Base-by-base conservation (phyloP, 1,140 invertebrate genomes). In the Dermatophagoides farinae region DNA sequence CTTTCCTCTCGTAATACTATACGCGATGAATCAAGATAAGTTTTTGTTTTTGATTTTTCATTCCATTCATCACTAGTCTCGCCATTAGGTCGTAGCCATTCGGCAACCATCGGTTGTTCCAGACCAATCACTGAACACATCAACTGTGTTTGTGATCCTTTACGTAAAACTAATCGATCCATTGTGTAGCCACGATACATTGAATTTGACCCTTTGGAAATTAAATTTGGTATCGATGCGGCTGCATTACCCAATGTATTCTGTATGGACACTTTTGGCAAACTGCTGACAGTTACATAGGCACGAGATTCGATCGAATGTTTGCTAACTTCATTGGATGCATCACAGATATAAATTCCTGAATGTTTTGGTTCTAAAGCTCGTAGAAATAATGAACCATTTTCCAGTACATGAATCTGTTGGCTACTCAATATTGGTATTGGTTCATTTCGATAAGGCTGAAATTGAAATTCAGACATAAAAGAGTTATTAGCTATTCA, bases 21-120 rank as follows among this genome's bases (percentile, higher is more conserved):
- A 16, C 57, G 38, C 10, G 22, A 25, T 41, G 50, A 11, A 18
- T 18, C 10, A 12, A 9, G 14, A 43, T 20, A 22, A n/a, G 12
- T 9, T n/a, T 10, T 20, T 31, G 22, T 46, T 44, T 23, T 37
- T 2, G 14, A n/a, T 16, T 44, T 44, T 16, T 44, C 14, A 44
- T 20, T 44, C 14, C 18, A n/a, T 20, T 44, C 43, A 16, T 44
- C 43, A n/a, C 18, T 16, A 5, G 14, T 20, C 5, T 44, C 14
- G 14, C 43, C n/a, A 20, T 55, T 55, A 14, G 53, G 41, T 16
- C 31, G 53, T 59, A 79, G 77, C 85, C 85, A 88, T 8, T 75
- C 76, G 62, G 86, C 82, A 37, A 78, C 79, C 65, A 87, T 70
- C 12, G 84, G 85, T 44, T 80, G 73, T n/a, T 55, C 53, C 71